phyloP scores from a whole-genome alignment of 2,113 vertebrate genomes.

The Melanostigma gelatinosum region DNA sequence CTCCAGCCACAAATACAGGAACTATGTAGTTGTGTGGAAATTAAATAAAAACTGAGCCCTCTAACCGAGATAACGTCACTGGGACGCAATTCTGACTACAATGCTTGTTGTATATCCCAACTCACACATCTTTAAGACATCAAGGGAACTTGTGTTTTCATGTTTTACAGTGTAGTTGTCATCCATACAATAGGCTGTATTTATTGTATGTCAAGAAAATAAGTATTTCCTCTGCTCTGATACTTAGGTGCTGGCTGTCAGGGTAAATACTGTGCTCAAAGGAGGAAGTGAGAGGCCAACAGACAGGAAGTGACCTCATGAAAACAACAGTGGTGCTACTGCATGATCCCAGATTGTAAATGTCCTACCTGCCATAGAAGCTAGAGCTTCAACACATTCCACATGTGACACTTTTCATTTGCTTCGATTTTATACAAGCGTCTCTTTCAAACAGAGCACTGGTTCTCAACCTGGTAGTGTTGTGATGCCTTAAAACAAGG shows the following conservation, averaged over 20 bases:
- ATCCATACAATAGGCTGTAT: neutral
- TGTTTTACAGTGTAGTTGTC: neutral
- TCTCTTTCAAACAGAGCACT: conserved; percentile 60
- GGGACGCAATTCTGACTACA: neutral
- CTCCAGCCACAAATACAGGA: conserved; percentile 26
- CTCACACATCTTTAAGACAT: neutral
- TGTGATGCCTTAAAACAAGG: neutral
- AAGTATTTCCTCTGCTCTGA: conserved; percentile 17
- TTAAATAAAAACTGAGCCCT: neutral
- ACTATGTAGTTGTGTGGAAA: neutral
- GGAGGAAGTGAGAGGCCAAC: conserved; percentile 90
- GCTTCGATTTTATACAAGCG: neutral
- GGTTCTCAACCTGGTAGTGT: conserved; percentile 38
- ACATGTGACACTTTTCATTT: conserved; percentile 36
- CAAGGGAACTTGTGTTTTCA: neutral
- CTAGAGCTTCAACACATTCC: conserved; percentile 55
- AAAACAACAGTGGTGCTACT: conserved; percentile 95
- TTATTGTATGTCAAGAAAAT: neutral
- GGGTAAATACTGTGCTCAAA: conserved; percentile 92
- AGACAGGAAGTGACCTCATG: conserved; percentile 88
- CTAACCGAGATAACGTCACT: neutral
- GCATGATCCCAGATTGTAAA: conserved; percentile 91
- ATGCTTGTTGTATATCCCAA: neutral
- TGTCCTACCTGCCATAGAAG: conserved; percentile 73
- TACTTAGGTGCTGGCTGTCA: conserved; percentile 85